Conservation (phyloP, 2,797 vertebrate species). For the Kryptolebias ocellatus region DNA sequence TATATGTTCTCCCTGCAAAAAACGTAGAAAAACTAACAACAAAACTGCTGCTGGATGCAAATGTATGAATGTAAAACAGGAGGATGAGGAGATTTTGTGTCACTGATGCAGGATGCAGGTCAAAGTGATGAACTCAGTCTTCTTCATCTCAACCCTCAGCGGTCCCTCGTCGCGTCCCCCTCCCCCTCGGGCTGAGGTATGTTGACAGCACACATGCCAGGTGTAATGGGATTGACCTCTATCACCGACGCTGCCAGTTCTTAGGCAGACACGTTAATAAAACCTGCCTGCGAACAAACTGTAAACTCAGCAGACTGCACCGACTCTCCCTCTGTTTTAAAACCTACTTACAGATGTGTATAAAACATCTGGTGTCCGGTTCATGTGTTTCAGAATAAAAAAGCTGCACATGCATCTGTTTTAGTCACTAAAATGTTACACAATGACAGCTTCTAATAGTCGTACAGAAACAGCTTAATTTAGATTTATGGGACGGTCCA, state of each 20-base stretch:
- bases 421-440: too few species aligned
- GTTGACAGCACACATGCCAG: slow-evolving; percentile 52
- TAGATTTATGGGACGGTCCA: background rate
- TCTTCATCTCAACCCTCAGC: slow-evolving; percentile 29
- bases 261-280: slow-evolving; percentile 59
- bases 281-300: slow-evolving; percentile 21
- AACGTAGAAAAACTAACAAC: too few species aligned
- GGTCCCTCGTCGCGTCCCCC: slow-evolving; percentile 20
- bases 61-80: too few species aligned
- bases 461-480: background rate
- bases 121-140: slow-evolving; percentile 26
- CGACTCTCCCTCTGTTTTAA: background rate
- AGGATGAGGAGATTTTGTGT: too few species aligned
- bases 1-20: too few species aligned
- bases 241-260: slow-evolving; percentile 21
- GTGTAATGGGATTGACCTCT: slow-evolving; percentile 63
- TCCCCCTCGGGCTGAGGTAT: slow-evolving; percentile 20
- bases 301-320: slow-evolving; percentile 41
- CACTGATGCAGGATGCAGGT: slow-evolving; percentile 16
- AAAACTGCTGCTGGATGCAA: too few species aligned
- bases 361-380: background rate
- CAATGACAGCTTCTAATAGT: background rate
- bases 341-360: background rate
- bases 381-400: too few species aligned
- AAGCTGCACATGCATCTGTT: too few species aligned